Evolutionary conservation across 2,113 vertebrate genomes (phyloP).

Genomic region (Centrocercus urophasianus): DNA sequence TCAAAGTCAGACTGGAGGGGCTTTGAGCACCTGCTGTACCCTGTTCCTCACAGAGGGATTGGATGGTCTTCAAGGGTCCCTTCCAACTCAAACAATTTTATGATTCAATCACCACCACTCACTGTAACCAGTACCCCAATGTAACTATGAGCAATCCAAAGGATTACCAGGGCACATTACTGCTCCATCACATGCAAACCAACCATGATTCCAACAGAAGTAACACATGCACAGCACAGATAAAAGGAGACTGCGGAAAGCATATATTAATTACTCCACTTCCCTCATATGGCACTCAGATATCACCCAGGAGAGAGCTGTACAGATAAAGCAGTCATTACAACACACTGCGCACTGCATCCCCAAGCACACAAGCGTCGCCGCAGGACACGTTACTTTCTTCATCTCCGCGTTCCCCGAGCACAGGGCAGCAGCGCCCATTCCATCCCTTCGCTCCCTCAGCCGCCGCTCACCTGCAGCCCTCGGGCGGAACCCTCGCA

Average conservation of each 20-base stretch:
- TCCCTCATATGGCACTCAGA: neutral
- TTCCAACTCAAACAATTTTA: too few species aligned
- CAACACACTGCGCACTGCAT: fast-evolving
- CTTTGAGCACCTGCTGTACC: too few species aligned
- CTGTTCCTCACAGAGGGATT: too few species aligned
- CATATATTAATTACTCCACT: neutral
- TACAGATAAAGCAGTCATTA: neutral
- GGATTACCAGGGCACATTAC: fast-evolving
- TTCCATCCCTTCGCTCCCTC: neutral
- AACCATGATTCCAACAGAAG: neutral
- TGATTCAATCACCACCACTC: neutral
- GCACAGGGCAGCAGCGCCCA: neutral
- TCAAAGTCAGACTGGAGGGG: too few species aligned
- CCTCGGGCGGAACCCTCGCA: slow-evolving; percentile 83
- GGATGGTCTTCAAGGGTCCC: too few species aligned
- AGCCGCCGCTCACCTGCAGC: slow-evolving; percentile 68
- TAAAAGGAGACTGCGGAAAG: neutral
- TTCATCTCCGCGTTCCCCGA: fast-evolving
- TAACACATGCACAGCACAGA: neutral
- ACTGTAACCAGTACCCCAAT: fast-evolving
- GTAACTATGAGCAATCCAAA: fast-evolving
- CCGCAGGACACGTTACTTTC: fast-evolving
- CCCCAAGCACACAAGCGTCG: fast-evolving
- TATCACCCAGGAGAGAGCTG: neutral
- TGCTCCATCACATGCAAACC: fast-evolving